Conservation (phyloP, 1,140 invertebrate species). For the Hypsibius dujardini region DNA sequence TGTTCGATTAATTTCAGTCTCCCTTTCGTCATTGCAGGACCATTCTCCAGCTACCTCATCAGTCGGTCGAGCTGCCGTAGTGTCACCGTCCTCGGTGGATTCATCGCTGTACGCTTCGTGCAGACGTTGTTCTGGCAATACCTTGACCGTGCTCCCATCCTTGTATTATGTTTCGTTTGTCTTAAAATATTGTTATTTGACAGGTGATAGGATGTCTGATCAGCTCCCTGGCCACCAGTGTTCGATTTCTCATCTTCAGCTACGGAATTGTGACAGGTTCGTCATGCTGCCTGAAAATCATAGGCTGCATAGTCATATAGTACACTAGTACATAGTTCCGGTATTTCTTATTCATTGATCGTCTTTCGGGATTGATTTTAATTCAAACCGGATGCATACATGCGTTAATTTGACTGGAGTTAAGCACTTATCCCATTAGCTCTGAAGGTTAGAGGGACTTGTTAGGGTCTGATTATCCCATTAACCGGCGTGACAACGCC, state of each 20-base stretch:
- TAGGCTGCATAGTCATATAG: too few species aligned
- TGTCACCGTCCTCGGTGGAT: not conserved
- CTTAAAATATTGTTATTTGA: too few species aligned
- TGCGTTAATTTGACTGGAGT: too few species aligned
- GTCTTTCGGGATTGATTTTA: too few species aligned
- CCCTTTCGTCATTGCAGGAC: not conserved
- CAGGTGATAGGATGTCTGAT: not conserved
- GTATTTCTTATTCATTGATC: too few species aligned
- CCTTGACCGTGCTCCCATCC: not conserved
- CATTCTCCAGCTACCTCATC: conserved; percentile 9
- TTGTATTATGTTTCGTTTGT: not conserved
- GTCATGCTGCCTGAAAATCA: too few species aligned
- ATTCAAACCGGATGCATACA: too few species aligned
- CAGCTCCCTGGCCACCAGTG: not conserved
- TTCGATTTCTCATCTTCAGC: not conserved
- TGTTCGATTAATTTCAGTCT: not conserved
- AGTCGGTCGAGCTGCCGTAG: not conserved
- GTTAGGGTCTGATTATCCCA: too few species aligned
- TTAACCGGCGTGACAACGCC: too few species aligned
- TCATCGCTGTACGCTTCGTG: not conserved
- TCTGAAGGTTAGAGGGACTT: too few species aligned
- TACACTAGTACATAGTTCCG: too few species aligned
- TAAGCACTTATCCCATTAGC: too few species aligned
- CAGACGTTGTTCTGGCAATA: not conserved
- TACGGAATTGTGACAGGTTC: conserved; percentile 12